These are phyloP conservation scores for Meleagris gallopavo DNA, from an alignment of 2,113 vertebrate species.

Conservation along the genomic window DNA sequence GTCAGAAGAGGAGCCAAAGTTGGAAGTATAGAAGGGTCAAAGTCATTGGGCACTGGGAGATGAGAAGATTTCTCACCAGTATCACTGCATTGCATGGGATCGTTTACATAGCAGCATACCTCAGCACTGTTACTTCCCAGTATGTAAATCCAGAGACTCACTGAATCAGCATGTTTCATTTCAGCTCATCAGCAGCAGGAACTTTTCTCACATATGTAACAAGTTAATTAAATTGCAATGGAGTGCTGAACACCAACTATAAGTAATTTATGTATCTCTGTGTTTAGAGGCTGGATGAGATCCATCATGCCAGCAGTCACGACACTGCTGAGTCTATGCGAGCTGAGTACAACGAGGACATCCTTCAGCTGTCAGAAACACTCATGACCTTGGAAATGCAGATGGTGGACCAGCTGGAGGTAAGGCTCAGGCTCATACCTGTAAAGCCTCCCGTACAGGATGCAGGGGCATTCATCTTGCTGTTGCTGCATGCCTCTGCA, in stretches of 20 bases:
- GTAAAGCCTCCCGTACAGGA: not conserved
- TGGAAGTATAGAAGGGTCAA: not conserved
- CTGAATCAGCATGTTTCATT: constrained; percentile 63
- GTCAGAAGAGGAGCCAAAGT: not conserved
- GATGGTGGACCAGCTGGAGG: constrained; percentile 86
- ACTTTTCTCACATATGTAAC: constrained; percentile 52
- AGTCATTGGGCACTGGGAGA: not conserved
- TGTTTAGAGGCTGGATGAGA: constrained; percentile 74
- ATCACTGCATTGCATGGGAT: not conserved
- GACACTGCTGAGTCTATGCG: constrained; percentile 54
- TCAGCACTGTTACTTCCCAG: constrained; percentile 17
- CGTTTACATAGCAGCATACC: not conserved
- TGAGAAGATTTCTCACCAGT: not conserved
- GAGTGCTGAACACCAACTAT: constrained; percentile 21
- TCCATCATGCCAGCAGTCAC: constrained; percentile 67
- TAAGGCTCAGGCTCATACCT: constrained; percentile 47
- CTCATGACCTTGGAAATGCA: constrained; percentile 86
- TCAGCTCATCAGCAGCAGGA: constrained; percentile 55
- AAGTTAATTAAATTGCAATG: constrained; percentile 57
- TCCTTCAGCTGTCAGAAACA: constrained; percentile 72
- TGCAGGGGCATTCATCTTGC: accelerated
- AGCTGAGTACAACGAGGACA: constrained; percentile 59
- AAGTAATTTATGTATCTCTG: constrained; percentile 21
- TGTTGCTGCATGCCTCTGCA: not conserved
- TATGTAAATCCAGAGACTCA: constrained; percentile 37